A percentile compares a stretch with the other conserved stretches of the same genome.
phyloP scores from a whole-genome alignment of 2,888 invertebrate genomes.

The Drosophila anceps region DNA sequence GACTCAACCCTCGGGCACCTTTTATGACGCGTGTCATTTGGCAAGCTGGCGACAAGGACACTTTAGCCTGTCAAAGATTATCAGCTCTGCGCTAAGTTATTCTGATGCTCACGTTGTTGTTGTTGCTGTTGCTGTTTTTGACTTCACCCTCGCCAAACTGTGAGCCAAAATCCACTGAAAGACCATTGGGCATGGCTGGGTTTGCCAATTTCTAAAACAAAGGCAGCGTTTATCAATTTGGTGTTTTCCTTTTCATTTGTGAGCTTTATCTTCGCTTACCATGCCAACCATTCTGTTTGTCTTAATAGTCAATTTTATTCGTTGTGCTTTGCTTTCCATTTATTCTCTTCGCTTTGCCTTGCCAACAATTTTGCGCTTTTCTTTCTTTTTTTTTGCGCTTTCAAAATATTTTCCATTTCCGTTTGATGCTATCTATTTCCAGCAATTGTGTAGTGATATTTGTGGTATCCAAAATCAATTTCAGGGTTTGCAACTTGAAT shows the following conservation, averaged over 20 bases:
- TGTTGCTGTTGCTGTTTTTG: constrained; percentile 10
- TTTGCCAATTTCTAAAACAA: constrained; percentile 31
- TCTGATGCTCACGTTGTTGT: constrained; percentile 16
- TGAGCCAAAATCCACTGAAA: neutral
- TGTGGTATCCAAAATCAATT: constrained; percentile 54
- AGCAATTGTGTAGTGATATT: constrained; percentile 41
- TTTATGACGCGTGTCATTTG: constrained; percentile 34
- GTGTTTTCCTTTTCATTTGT: constrained; percentile 59
- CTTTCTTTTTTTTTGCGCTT: neutral
- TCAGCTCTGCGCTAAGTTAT: constrained; percentile 63
- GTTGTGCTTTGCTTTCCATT: constrained; percentile 20
- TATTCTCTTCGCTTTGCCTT: neutral
- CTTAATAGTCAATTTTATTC: constrained; percentile 68
- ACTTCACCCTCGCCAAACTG: constrained; percentile 44
- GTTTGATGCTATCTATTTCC: constrained; percentile 63
- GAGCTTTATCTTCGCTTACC: constrained; percentile 42
- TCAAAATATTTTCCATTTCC: constrained; percentile 36
- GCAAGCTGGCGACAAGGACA: constrained; percentile 38
- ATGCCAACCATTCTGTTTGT: constrained; percentile 43
- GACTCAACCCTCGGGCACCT: constrained; percentile 30
- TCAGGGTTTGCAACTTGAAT: neutral
- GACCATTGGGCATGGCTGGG: constrained; percentile 3
- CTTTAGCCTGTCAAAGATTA: constrained; percentile 63
- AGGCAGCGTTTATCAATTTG: constrained; percentile 66
- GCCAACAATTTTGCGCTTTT: constrained; percentile 3